phyloP scores from a whole-genome alignment of 2,888 invertebrate genomes.

The Cordylochernes scorpioides region DNA sequence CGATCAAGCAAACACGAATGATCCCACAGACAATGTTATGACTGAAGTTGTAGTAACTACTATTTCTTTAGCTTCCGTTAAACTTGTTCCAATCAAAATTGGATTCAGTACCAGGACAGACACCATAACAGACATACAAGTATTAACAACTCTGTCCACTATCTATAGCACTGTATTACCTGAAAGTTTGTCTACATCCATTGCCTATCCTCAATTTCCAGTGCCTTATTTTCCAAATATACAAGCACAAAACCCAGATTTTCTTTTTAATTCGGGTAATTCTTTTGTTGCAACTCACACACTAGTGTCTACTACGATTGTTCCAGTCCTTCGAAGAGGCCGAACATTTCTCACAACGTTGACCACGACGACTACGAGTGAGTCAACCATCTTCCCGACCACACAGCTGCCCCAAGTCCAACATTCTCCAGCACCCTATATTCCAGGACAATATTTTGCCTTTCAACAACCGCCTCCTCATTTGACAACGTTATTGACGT shows the following conservation, averaged over 20 bases:
- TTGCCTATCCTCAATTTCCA: constrained; percentile 11
- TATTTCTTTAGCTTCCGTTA: constrained; percentile 13
- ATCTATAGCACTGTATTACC: constrained; percentile 9
- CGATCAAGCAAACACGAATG: constrained; percentile 9
- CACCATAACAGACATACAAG: constrained; percentile 14
- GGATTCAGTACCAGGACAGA: constrained; percentile 16
- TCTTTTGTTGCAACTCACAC: constrained; percentile 13
- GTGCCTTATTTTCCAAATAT: constrained; percentile 9
- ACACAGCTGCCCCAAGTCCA: constrained; percentile 8
- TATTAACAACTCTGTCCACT: constrained; percentile 14
- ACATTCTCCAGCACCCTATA: constrained; percentile 8
- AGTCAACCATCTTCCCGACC: constrained; percentile 13
- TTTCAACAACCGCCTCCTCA: too few relatives aligned
- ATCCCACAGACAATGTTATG: constrained; percentile 12
- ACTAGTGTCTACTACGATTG: constrained; percentile 13
- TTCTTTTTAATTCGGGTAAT: constrained; percentile 5
- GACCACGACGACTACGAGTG: constrained; percentile 13
- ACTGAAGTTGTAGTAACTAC: constrained; percentile 15
- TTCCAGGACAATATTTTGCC: constrained; percentile 11
- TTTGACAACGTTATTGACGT: constrained; percentile 14
- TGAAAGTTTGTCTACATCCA: constrained; percentile 7
- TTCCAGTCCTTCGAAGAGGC: constrained; percentile 13
- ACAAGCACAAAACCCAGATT: constrained; percentile 5
- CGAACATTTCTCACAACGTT: constrained; percentile 14
- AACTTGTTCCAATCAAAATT: constrained; percentile 15